phyloP scores from a whole-genome alignment of 2,888 invertebrate species.

The Idaea dimidiata region DNA sequence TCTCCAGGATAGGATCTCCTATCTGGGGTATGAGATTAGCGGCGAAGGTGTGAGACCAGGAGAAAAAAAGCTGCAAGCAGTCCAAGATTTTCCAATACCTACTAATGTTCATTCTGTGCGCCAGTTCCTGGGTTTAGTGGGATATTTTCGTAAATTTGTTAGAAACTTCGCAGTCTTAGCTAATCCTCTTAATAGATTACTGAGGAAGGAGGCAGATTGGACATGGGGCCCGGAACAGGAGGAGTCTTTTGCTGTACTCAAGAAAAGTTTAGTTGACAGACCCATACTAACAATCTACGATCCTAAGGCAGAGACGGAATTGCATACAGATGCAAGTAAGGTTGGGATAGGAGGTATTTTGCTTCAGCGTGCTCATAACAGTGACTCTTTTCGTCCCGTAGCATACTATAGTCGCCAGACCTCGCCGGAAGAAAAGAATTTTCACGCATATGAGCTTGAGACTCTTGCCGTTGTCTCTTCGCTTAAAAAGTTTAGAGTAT shows the following conservation, averaged over 20 bases:
- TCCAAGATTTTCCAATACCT: background rate
- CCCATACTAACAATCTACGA: slow-evolving; percentile 10
- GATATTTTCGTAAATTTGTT: background rate
- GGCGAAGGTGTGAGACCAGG: slow-evolving; percentile 18
- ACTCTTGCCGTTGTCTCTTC: slow-evolving; percentile 41
- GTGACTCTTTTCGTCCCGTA: background rate
- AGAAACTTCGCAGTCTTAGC: too few relatives aligned
- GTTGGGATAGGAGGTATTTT: background rate
- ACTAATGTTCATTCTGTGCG: background rate
- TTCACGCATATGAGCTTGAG: slow-evolving; percentile 39
- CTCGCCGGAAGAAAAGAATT: background rate
- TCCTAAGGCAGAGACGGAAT: slow-evolving; percentile 4
- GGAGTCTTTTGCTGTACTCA: slow-evolving; percentile 6
- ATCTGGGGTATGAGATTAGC: slow-evolving; percentile 17
- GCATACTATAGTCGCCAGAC: background rate
- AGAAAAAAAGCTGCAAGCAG: slow-evolving; percentile 13
- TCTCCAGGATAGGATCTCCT: slow-evolving; percentile 10
- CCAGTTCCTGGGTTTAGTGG: slow-evolving; percentile 8
- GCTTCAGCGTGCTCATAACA: background rate
- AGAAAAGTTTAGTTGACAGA: background rate
- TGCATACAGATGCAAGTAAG: background rate
- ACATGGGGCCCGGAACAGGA: too few relatives aligned
- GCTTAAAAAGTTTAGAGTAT: slow-evolving; percentile 30
- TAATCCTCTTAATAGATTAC: too few relatives aligned
- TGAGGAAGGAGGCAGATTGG: too few relatives aligned